These are phyloP conservation scores for Dermochelys coriacea DNA, from an alignment of 2,797 vertebrate genomes.

Conservation along the genomic window DNA sequence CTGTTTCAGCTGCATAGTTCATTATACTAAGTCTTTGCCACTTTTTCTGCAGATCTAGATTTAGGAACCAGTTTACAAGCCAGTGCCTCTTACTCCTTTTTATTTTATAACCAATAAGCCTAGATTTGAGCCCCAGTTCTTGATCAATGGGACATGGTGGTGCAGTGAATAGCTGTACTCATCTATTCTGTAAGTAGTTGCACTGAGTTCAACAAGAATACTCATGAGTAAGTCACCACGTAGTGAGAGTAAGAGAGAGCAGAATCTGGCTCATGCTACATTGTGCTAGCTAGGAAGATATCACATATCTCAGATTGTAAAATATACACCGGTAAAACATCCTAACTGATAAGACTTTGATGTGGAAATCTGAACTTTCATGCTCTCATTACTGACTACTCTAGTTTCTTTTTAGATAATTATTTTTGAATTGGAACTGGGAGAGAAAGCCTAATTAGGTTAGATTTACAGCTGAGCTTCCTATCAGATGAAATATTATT, in stretches of 20 bases:
- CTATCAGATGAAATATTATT: not conserved
- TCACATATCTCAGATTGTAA: not conserved
- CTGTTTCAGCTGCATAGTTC: not conserved
- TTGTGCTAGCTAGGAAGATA: constrained; percentile 15
- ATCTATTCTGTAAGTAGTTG: not conserved
- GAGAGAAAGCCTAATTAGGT: not conserved
- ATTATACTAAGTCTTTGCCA: not conserved
- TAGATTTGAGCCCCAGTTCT: fast-evolving
- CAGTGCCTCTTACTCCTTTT: not conserved
- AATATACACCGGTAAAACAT: constrained; percentile 25
- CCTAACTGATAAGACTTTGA: constrained; percentile 45
- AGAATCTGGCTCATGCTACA: not conserved
- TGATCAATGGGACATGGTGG: fast-evolving
- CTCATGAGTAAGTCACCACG: not conserved
- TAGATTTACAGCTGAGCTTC: not conserved
- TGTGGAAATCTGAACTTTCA: constrained; percentile 42
- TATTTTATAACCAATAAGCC: not conserved
- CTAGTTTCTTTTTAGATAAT: not conserved
- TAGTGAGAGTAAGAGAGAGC: not conserved
- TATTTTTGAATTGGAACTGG: constrained; percentile 20
- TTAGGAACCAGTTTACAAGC: not conserved
- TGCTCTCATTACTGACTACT: not conserved
- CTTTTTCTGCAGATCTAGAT: not conserved
- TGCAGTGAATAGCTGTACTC: not conserved
- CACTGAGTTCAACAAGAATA: not conserved